Evolutionary conservation across 2,797 vertebrate species (phyloP).

Genomic region (Acanthornis magna): DNA sequence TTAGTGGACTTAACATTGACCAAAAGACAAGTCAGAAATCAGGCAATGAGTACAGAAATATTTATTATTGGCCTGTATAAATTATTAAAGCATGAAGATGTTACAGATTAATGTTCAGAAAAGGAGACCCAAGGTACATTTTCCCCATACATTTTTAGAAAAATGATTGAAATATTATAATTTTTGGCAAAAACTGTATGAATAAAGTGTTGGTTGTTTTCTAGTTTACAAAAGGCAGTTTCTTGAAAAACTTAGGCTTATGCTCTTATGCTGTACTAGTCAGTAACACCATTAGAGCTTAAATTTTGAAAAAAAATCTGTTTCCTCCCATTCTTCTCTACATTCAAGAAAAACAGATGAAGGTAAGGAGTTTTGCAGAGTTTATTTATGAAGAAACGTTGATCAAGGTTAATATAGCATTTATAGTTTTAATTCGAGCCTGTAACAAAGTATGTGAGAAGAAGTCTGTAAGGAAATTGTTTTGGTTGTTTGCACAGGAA

Average conservation of each 20-base stretch:
- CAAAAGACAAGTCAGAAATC: neutral
- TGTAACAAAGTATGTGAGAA: neutral
- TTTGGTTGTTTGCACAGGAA: neutral
- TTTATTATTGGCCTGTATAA: neutral
- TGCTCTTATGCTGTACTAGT: neutral
- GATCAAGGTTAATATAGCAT: fast-evolving
- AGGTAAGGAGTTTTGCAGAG: neutral
- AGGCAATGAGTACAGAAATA: neutral
- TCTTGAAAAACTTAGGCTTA: neutral
- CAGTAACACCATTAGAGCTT: fast-evolving
- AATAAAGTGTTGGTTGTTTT: neutral
- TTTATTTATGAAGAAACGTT: neutral
- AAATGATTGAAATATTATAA: neutral
- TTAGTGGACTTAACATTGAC: neutral
- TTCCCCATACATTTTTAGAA: neutral
- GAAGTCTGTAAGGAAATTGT: neutral
- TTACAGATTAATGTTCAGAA: neutral
- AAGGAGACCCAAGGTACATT: fast-evolving
- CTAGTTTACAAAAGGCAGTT: neutral
- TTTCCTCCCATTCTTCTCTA: neutral
- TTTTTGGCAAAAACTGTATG: neutral
- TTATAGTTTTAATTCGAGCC: neutral
- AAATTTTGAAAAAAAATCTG: neutral
- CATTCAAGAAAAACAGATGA: neutral
- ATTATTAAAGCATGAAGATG: neutral